Conservation (phyloP, 2,797 vertebrate genomes). For the Brachyalestes nurse region DNA sequence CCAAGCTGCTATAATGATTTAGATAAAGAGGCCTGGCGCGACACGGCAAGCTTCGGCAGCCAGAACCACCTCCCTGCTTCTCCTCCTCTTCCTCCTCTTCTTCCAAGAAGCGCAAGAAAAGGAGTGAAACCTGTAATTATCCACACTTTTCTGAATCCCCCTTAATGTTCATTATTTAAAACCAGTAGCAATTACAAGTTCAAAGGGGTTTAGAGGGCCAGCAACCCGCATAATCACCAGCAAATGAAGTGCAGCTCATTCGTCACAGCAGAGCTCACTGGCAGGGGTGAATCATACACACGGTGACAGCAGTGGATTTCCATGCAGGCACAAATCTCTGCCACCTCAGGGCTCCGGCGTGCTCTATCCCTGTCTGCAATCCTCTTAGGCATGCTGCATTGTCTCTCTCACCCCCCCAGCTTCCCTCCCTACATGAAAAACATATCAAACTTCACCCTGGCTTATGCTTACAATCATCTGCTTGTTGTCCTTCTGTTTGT, state of each 20-base stretch:
- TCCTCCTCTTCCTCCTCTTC: slow-evolving; percentile 61
- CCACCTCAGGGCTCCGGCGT: slow-evolving; percentile 80
- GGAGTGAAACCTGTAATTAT: slow-evolving; percentile 90
- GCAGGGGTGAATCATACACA: slow-evolving; percentile 89
- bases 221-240: slow-evolving; percentile 96
- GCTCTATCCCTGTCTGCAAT: slow-evolving; percentile 81
- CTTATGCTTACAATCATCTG: slow-evolving; percentile 66
- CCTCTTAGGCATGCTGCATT: slow-evolving; percentile 81
- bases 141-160: slow-evolving; percentile 93
- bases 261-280: slow-evolving; percentile 90
- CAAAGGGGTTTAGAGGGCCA: slow-evolving; percentile 97
- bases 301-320: slow-evolving; percentile 91
- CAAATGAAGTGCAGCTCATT: slow-evolving; percentile 97
- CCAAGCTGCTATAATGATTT: slow-evolving; percentile 85
- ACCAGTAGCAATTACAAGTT: slow-evolving; percentile 99
- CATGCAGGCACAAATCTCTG: slow-evolving; percentile 89
- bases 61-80: slow-evolving; percentile 70
- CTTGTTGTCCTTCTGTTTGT: slow-evolving; percentile 73
- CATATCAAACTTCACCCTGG: slow-evolving; percentile 63
- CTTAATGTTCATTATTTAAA: slow-evolving; percentile 99
- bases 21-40: slow-evolving; percentile 77
- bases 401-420: slow-evolving; percentile 45
- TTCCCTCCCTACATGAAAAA: slow-evolving; percentile 54
- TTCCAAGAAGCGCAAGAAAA: slow-evolving; percentile 69
- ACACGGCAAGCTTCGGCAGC: slow-evolving; percentile 78